phyloP scores from a whole-genome alignment of 64 coral and sea anemone genomes.

The Dendrophyllia cribrosa region DNA sequence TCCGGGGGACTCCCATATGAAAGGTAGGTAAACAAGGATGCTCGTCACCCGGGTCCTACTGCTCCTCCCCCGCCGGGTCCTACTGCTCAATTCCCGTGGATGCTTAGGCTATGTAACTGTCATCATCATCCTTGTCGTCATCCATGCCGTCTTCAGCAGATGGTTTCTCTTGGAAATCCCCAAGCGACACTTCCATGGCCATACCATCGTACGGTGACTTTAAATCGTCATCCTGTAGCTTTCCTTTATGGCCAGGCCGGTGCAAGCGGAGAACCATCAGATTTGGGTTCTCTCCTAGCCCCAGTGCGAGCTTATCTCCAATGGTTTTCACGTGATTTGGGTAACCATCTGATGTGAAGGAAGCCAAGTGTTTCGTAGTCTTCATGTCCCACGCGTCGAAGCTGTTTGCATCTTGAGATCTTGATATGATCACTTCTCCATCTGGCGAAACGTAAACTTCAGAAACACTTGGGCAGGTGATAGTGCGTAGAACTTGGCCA shows the following conservation, averaged over 20 bases:
- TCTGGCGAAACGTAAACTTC: slow-evolving; percentile 23
- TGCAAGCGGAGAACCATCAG: slow-evolving; percentile 60
- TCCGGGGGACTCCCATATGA: too few species aligned
- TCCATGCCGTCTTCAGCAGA: slow-evolving; percentile 28
- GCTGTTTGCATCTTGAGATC: neutral
- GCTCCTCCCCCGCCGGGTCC: too few species aligned
- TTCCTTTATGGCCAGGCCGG: neutral
- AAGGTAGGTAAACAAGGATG: too few species aligned
- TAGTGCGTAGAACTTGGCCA: slow-evolving; percentile 1
- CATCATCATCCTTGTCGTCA: slow-evolving; percentile 44
- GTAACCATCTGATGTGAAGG: slow-evolving; percentile 56
- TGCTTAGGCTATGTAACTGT: neutral
- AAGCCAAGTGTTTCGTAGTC: neutral
- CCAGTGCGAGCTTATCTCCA: slow-evolving; percentile 50
- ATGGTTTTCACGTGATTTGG: slow-evolving; percentile 30
- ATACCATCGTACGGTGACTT: slow-evolving; percentile 48
- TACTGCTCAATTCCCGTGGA: neutral
- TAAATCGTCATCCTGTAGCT: neutral
- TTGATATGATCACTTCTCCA: slow-evolving; percentile 34
- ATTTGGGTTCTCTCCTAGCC: slow-evolving; percentile 64
- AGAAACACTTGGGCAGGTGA: neutral
- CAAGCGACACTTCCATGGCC: neutral
- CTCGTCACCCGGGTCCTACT: too few species aligned
- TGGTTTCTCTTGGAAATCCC: neutral
- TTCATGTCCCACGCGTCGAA: slow-evolving; percentile 44